Evolutionary conservation across 2,797 vertebrate genomes (phyloP), one percentile per base, ranked within the genome.

Genomic region (Paratrypauchen microcephalus): DNA sequence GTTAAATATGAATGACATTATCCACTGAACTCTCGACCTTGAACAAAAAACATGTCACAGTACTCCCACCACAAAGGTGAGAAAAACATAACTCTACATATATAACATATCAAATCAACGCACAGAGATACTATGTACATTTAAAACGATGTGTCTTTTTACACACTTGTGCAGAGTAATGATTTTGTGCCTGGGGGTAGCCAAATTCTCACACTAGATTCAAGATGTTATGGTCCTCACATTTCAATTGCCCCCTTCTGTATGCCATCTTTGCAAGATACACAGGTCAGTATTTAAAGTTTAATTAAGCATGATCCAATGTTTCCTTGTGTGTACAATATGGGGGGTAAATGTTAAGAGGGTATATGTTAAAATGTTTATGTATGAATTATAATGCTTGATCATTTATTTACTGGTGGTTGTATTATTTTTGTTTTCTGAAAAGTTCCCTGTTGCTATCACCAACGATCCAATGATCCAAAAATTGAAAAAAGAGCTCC

Each of bases 401-500:
- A 7, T 23, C 11, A 23, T 23, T 23, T 55, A 23, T 52, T 52
- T 52, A 52, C 6, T 55, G 52, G n/a, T 23, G n/a, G 11, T 55
- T 13, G 8, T 23, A 55, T 55, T 50, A 19, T n/a, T 18, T 54
- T 57, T 16, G 71, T 47, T 26, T 69, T 65, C 36, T 1, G 13
- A 3, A 3, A 3, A 81, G 83, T 41, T 78, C 48, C 61, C 56
- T 5, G 81, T 73, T 36, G 7, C 32, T 36, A 8, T 36, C 32
- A 36, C 32, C 32, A 36, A 36, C 0, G 1, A 36, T 9, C 32
- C 32, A 36, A 36, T 9, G 8, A 36, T 36, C 32, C 92, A 93
- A 88, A 94, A 91, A 54, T 95, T 96, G 77, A 91, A 94, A 72
- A 92, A 83, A 70, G 96, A 97, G 75, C 92, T 97, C 6, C 95